phyloP scores from a whole-genome alignment of 2,888 invertebrate species.

The Elgonia sp. region DNA sequence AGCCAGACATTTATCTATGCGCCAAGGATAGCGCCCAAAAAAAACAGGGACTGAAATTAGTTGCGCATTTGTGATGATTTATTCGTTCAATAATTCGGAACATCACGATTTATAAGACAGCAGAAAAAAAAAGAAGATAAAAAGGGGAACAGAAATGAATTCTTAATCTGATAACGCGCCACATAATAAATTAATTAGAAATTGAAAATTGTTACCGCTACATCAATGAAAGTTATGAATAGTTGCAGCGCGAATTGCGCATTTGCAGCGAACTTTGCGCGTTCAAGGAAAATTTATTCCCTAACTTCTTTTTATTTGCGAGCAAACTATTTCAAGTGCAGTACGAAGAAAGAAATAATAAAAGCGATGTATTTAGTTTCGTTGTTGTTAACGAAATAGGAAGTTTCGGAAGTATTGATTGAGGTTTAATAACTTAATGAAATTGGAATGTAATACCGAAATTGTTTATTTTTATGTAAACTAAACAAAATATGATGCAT shows the following conservation, averaged over 20 bases:
- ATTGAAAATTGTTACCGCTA: slow-evolving; percentile 19
- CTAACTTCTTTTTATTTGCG: slow-evolving; percentile 22
- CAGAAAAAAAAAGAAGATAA: no score
- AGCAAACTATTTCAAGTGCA: slow-evolving; percentile 53
- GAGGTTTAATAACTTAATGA: no score
- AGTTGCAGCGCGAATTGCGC: not conserved
- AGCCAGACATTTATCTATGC: slow-evolving; percentile 49
- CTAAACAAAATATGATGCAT: no score
- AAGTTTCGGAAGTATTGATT: no score
- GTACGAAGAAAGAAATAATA: not conserved
- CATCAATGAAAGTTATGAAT: slow-evolving; percentile 45
- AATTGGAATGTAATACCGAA: no score
- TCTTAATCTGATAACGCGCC: slow-evolving; percentile 2
- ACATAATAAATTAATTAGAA: slow-evolving; percentile 26
- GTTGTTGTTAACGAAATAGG: no score
- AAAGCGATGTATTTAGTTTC: not conserved
- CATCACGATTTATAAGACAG: not conserved
- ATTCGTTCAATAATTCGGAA: slow-evolving; percentile 36
- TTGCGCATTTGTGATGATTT: slow-evolving; percentile 48
- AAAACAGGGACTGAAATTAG: slow-evolving; percentile 48
- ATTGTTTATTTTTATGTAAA: no score
- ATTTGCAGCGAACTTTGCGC: slow-evolving; percentile 27
- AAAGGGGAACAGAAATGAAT: not conserved
- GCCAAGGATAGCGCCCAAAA: slow-evolving; percentile 46
- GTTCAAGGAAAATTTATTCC: slow-evolving; percentile 49